phyloP scores from a whole-genome alignment of 1,140 invertebrate genomes.

The Bombyx mori region ASM3026992v2 NC_085125.1:9775001-9775500 shows the following conservation, averaged over 20 bases:
- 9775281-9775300: conserved; percentile 7
- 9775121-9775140: conserved; percentile 66
- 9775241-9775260: conserved; percentile 55
- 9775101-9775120: conserved; percentile 63
- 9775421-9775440: conserved; percentile 68
- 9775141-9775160: conserved; percentile 60
- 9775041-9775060: conserved; percentile 61
- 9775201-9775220: conserved; percentile 38
- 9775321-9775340: background rate
- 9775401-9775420: conserved; percentile 66
- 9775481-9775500: conserved; percentile 65
- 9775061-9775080: conserved; percentile 66
- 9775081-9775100: conserved; percentile 70
- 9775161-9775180: conserved; percentile 66
- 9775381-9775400: conserved; percentile 67
- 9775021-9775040: conserved; percentile 67
- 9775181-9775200: conserved; percentile 67
- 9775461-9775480: conserved; percentile 61
- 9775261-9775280: conserved; percentile 43
- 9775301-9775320: background rate
- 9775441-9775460: conserved; percentile 69
- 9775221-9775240: conserved; percentile 38
- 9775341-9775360: background rate
- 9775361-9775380: conserved; percentile 5
- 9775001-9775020: conserved; percentile 71